These are phyloP conservation scores for Linurgus olivaceus DNA, from an alignment of 2,797 vertebrate species.

Conservation along the genomic window DNA sequence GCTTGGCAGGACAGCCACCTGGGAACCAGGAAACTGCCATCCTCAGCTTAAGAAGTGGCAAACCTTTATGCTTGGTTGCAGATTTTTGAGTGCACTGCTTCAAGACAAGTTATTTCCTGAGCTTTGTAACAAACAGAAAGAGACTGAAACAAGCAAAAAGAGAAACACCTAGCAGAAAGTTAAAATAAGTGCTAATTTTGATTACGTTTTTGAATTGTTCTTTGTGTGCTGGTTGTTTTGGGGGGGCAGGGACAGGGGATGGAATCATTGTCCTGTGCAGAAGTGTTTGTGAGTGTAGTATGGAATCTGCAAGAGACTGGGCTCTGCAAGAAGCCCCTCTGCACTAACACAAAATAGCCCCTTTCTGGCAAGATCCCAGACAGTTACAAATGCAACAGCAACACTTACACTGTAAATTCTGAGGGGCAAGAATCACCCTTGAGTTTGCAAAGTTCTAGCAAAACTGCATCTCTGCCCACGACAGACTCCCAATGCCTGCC, in stretches of 20 bases:
- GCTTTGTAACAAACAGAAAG: background rate
- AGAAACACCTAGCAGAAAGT: background rate
- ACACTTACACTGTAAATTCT: background rate
- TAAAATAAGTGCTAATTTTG: background rate
- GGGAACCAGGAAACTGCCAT: background rate
- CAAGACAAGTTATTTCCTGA: background rate
- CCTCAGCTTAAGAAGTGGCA: rapidly evolving
- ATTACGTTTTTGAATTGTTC: background rate
- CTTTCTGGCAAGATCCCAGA: background rate
- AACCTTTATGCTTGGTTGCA: background rate
- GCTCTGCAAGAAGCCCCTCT: background rate
- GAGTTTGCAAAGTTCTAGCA: background rate
- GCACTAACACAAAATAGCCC: background rate
- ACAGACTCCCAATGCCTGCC: background rate
- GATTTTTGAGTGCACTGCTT: background rate
- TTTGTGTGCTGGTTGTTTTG: background rate
- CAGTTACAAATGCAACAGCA: background rate
- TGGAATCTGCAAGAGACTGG: background rate
- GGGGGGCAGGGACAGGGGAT: rapidly evolving
- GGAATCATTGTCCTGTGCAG: background rate
- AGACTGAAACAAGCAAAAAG: background rate
- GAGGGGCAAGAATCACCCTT: background rate
- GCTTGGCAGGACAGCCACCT: too few relatives aligned
- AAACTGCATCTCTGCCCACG: background rate
- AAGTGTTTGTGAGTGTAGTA: rapidly evolving